Conservation (phyloP, 2,797 vertebrate species). For the Gymnopithys bicolor region DNA sequence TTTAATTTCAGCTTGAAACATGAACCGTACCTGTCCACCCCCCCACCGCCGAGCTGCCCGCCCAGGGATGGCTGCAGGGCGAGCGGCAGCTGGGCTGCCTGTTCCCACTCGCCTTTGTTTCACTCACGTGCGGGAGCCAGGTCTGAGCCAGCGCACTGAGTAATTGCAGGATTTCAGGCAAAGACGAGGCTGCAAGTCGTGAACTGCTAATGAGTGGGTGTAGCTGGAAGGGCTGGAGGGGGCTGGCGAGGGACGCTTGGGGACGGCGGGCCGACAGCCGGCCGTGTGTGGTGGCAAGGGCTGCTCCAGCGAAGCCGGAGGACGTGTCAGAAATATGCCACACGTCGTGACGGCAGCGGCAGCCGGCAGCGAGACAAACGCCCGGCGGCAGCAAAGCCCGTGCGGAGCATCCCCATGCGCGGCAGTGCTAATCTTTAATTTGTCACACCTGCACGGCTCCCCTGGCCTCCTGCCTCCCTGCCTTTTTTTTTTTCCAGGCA, state of each 20-base stretch:
- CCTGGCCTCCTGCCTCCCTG: neutral
- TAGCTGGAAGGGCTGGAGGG: constrained; percentile 33
- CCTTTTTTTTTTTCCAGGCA: neutral
- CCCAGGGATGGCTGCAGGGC: neutral
- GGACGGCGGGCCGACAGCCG: neutral
- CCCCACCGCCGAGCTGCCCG: neutral
- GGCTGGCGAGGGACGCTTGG: neutral
- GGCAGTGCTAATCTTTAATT: constrained; percentile 40
- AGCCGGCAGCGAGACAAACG: neutral
- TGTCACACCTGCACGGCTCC: constrained; percentile 47
- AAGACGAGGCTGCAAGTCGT: constrained; percentile 14
- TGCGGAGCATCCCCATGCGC: neutral
- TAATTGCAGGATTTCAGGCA: constrained; percentile 66
- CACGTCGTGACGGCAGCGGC: neutral
- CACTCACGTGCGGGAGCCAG: neutral
- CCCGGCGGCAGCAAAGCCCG: neutral
- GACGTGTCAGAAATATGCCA: neutral
- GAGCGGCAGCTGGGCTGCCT: constrained; percentile 21
- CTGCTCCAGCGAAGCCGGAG: neutral
- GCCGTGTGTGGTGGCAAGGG: neutral
- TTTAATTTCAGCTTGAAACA: constrained; percentile 45
- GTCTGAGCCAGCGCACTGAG: constrained; percentile 53
- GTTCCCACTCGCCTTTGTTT: constrained; percentile 33
- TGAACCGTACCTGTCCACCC: neutral
- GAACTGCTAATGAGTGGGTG: constrained; percentile 71